Conservation (phyloP, 2,888 invertebrate genomes). For the Synergus laeviventris region DNA sequence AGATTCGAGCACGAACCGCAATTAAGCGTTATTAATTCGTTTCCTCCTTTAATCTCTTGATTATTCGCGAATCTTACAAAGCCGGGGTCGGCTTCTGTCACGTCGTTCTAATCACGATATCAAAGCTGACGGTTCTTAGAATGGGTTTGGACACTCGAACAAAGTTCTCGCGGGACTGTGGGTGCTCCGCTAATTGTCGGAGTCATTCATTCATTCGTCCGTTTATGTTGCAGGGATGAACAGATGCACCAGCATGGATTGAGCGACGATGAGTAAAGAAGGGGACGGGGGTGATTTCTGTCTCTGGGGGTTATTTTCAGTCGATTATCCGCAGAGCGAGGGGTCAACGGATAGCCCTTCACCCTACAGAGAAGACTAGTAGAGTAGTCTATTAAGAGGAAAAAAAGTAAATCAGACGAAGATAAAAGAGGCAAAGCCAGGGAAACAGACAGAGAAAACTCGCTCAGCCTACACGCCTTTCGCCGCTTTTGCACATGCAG, state of each 20-base stretch:
- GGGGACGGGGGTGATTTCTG: slow-evolving; percentile 46
- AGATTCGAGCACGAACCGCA: slow-evolving; percentile 41
- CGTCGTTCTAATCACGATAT: slow-evolving; percentile 51
- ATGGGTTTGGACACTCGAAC: slow-evolving; percentile 49
- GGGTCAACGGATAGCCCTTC: slow-evolving; percentile 49
- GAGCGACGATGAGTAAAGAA: slow-evolving; percentile 47
- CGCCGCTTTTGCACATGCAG: slow-evolving; percentile 48
- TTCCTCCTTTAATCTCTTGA: slow-evolving; percentile 54
- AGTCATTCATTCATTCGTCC: slow-evolving; percentile 64
- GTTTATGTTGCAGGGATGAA: slow-evolving; percentile 64
- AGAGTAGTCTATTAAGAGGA: slow-evolving; percentile 53
- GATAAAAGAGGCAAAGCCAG: slow-evolving; percentile 48
- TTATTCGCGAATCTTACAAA: slow-evolving; percentile 50
- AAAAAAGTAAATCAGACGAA: slow-evolving; percentile 55
- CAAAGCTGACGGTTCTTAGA: slow-evolving; percentile 52
- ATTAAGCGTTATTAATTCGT: slow-evolving; percentile 51
- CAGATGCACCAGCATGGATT: slow-evolving; percentile 67
- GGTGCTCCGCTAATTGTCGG: slow-evolving; percentile 61
- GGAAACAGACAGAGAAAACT: slow-evolving; percentile 43
- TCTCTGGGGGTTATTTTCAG: slow-evolving; percentile 75
- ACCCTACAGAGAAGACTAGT: slow-evolving; percentile 47
- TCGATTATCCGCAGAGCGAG: slow-evolving; percentile 70
- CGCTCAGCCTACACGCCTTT: slow-evolving; percentile 49
- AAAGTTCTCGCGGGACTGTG: slow-evolving; percentile 49
- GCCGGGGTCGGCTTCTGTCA: slow-evolving; percentile 41